Evolutionary conservation across 1,140 invertebrate species (phyloP), one percentile per base, ranked within the genome.

Genomic region (Drosophila kohkoa): DNA sequence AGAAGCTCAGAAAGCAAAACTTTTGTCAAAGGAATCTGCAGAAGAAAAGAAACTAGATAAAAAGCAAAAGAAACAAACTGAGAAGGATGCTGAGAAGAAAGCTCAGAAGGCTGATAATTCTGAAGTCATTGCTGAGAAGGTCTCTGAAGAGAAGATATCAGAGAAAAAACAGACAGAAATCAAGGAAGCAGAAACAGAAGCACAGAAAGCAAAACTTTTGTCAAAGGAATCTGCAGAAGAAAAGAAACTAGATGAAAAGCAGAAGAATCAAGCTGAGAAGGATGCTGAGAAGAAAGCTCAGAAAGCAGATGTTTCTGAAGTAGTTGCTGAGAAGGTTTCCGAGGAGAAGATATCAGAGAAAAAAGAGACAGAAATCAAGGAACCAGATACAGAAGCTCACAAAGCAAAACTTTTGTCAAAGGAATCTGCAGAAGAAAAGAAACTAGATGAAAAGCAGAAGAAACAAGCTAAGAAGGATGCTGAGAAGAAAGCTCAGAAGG

Each of bases 271-370:
- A 7, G 30, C 30, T 32, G 55, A 64, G 5, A 32, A 45, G 2
- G 32, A 57, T 15, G 13, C 16, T 7, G 35, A 11, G 8, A 38
- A 66, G 8, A 54, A 51, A 8, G 8, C 43, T 7, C 41, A 58
- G 11, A 54, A 41, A 41, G 46, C 1, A 55, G 55, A 62, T 41
- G 32, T 16, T 20, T 62, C 58, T 32, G 64, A 75, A 57, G 52
- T 25, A 15, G 20, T 10, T 38, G 30, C 55, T 10, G 63, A 68
- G 28, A 52, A 57, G 16, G 8, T 45, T 4, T 15, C 13, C 15
- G 71, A 59, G 51, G 46, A 74, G 49, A 54, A 49, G 13, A 0
- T 59, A 11, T 1, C 4, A 10, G 28, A 66, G 32, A 32, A 10
- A 11, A 32, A 45, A 13, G 41, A 54, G n/a, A 3, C 16, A n/a